phyloP scores from a whole-genome alignment of 2,113 vertebrate genomes.

The Chaetorhynchus papuensis region DNA sequence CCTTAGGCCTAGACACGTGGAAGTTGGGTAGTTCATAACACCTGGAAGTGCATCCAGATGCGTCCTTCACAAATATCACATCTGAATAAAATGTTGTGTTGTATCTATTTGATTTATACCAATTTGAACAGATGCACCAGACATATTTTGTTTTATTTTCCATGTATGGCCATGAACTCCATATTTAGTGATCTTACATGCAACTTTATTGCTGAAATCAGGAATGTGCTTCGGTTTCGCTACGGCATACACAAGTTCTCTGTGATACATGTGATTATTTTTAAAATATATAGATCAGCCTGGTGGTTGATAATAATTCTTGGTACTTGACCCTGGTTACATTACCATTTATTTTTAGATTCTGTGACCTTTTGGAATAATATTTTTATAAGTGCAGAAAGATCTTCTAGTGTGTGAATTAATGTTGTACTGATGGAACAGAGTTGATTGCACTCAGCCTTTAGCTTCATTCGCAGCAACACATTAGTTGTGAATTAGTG shows the following conservation, averaged over 20 bases:
- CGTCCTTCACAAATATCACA: not conserved
- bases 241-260: not conserved
- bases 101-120: not conserved
- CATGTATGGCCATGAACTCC: not conserved
- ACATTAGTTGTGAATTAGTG: conserved; percentile 72
- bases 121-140: not conserved
- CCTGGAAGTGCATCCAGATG: not conserved
- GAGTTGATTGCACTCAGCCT: conserved; percentile 70
- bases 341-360: conserved; percentile 66
- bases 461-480: conserved; percentile 68
- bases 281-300: not conserved
- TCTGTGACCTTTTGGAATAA: conserved; percentile 60
- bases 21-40: not conserved
- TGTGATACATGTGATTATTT: not conserved
- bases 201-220: not conserved
- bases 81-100: not conserved
- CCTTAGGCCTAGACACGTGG: not conserved
- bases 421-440: conserved; percentile 64
- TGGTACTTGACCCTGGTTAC: conserved; percentile 43
- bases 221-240: not conserved
- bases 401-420: conserved; percentile 66
- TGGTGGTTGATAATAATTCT: not conserved
- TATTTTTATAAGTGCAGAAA: conserved; percentile 68
- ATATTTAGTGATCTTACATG: not conserved
- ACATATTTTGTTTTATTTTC: not conserved